Conservation (phyloP, 2,113 vertebrate species). For the Hoplias malabaricus region DNA sequence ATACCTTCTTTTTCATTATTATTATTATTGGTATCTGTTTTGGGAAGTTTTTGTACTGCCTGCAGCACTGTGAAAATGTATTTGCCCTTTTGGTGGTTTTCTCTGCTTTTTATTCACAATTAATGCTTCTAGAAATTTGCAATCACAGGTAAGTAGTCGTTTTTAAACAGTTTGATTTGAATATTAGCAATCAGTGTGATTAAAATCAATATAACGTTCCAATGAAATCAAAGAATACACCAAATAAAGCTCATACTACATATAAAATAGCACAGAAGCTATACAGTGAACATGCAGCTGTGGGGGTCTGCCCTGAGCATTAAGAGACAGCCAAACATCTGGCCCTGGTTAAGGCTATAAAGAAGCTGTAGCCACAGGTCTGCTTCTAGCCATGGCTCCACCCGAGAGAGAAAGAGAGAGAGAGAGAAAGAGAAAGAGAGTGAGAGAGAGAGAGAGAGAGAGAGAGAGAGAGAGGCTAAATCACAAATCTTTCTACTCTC, state of each 20-base stretch:
- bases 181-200: not conserved
- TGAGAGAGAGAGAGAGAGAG: not conserved
- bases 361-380: not conserved
- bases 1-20: no score
- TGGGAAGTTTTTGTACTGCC: no score
- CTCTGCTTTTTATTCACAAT: no score
- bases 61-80: no score
- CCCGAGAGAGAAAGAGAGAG: not conserved
- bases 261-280: not conserved
- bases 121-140: no score
- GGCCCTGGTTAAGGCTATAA: constrained; percentile 35
- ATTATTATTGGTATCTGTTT: no score
- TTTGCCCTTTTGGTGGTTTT: no score
- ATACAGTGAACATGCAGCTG: not conserved
- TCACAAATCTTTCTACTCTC: no score
- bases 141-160: no score
- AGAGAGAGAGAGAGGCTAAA: not conserved
- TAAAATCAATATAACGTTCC: not conserved
- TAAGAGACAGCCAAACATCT: constrained; percentile 19
- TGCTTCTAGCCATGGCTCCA: not conserved
- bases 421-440: not conserved
- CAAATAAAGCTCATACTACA: not conserved
- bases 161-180: not conserved
- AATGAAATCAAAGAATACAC: not conserved
- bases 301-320: not conserved